These are phyloP conservation scores for Zygogramma bicolorata DNA, from an alignment of 2,888 invertebrate genomes.

Conservation along the genomic window DNA sequence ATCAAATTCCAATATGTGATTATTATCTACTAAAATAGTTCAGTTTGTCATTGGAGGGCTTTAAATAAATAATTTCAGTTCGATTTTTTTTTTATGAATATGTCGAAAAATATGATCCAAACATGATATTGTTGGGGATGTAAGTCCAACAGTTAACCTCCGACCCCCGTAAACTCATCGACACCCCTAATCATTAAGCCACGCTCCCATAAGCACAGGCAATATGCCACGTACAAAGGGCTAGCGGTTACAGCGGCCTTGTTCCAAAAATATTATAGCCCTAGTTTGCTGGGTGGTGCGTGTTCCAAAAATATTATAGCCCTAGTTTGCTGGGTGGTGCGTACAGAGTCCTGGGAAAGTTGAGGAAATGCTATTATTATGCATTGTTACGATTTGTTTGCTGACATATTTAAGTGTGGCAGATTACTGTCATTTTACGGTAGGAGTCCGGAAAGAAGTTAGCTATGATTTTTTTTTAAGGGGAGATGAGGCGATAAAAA, in stretches of 20 bases:
- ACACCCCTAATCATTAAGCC: constrained; percentile 65
- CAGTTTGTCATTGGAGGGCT: too few species aligned
- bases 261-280: constrained; percentile 62
- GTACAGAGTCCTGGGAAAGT: constrained; percentile 55
- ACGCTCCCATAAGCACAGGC: constrained; percentile 62
- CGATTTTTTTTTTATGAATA: too few species aligned
- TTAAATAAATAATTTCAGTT: too few species aligned
- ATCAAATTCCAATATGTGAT: too few species aligned
- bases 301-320: constrained; percentile 62
- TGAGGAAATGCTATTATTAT: constrained; percentile 58
- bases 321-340: constrained; percentile 55
- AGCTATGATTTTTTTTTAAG: constrained; percentile 37
- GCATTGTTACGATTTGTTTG: constrained; percentile 62
- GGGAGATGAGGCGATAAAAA: constrained; percentile 20
- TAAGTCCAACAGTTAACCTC: background rate
- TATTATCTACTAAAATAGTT: too few species aligned
- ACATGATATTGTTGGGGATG: too few species aligned
- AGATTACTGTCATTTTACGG: constrained; percentile 59
- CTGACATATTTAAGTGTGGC: constrained; percentile 59
- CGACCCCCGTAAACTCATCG: constrained; percentile 43
- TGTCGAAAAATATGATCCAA: too few species aligned
- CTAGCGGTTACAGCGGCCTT: constrained; percentile 56
- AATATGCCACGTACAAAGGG: constrained; percentile 55
- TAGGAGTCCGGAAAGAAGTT: constrained; percentile 46
- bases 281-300: constrained; percentile 56